A percentile compares a stretch with the other conserved stretches of the same genome.
phyloP scores from a whole-genome alignment of 2,113 vertebrate genomes.

The Rhynchomys soricoides region DNA sequence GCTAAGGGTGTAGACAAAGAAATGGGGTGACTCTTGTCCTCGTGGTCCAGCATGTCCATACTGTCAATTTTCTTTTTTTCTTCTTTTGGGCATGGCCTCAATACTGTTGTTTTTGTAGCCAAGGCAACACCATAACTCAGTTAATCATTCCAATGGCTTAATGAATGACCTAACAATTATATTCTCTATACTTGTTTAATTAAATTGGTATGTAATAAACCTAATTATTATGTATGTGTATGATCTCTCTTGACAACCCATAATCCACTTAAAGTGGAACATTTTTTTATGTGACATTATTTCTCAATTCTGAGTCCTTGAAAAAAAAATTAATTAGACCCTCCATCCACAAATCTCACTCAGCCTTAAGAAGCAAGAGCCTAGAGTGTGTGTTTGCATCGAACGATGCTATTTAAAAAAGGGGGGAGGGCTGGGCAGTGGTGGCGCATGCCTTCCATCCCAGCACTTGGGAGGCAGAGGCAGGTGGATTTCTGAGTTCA shows the following conservation, averaged over 20 bases:
- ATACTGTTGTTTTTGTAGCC: background rate
- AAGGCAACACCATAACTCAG: background rate
- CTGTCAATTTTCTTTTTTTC: background rate
- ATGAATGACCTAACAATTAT: background rate
- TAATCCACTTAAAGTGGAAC: conserved; percentile 38
- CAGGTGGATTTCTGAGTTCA: too few relatives aligned
- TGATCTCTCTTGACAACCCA: conserved; percentile 27
- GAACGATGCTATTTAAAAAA: background rate
- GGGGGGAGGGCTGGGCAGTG: too few relatives aligned
- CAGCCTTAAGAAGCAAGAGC: background rate
- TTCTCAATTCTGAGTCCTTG: conserved; percentile 46
- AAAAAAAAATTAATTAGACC: background rate
- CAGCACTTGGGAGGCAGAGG: too few relatives aligned
- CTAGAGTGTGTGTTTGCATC: background rate
- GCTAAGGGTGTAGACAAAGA: background rate
- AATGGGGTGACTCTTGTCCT: background rate
- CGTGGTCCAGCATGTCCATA: background rate
- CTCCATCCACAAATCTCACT: background rate
- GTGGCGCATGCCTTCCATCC: too few relatives aligned
- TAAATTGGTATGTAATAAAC: conserved; percentile 30
- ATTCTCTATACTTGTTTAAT: conserved; percentile 31
- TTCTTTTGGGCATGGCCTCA: background rate
- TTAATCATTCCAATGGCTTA: background rate
- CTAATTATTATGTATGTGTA: background rate
- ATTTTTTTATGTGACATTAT: conserved; percentile 14